A percentile compares a stretch with the other conserved stretches of the same genome.
Conservation (phyloP, 2,888 invertebrate genomes). For the Odontocolon sp. region DNA sequence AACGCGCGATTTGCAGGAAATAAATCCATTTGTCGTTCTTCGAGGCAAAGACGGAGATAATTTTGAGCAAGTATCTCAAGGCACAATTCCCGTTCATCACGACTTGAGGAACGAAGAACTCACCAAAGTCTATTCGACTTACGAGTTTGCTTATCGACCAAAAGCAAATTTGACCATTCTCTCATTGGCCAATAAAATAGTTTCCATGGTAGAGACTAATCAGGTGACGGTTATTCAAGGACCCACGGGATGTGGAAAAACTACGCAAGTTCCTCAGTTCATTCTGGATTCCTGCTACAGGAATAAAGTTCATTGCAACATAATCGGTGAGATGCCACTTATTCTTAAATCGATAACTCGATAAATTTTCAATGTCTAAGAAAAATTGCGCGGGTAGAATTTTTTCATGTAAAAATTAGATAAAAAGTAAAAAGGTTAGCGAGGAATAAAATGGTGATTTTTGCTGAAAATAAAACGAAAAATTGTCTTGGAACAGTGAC, state of each 20-base stretch:
- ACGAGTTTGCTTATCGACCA: slow-evolving; percentile 73
- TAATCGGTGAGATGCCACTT: slow-evolving; percentile 81
- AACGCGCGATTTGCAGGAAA: slow-evolving; percentile 30
- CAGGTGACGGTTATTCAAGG: slow-evolving; percentile 94
- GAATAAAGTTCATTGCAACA: slow-evolving; percentile 88
- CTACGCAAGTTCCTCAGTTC: slow-evolving; percentile 94
- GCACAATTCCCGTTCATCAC: slow-evolving; percentile 64
- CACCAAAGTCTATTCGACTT: slow-evolving; percentile 75
- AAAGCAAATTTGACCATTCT: slow-evolving; percentile 72
- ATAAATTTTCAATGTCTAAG: too few relatives aligned
- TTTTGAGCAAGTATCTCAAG: slow-evolving; percentile 72
- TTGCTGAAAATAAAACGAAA: background rate
- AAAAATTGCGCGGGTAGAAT: too few relatives aligned
- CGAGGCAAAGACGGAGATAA: slow-evolving; percentile 20
- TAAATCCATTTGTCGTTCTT: background rate
- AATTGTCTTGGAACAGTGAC: slow-evolving; percentile 84
- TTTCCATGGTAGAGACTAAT: slow-evolving; percentile 86
- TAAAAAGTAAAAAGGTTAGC: too few relatives aligned
- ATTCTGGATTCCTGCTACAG: slow-evolving; percentile 90
- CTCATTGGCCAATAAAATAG: slow-evolving; percentile 83
- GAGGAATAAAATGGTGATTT: too few relatives aligned
- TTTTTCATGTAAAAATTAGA: too few relatives aligned
- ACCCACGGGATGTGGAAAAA: slow-evolving; percentile 97
- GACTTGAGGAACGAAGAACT: slow-evolving; percentile 66
- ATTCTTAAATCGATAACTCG: too few relatives aligned